A percentile compares a stretch with the other conserved stretches of the same genome.
Evolutionary conservation across 2,113 vertebrate genomes (phyloP).

Genomic region (Columbina picui): DNA sequence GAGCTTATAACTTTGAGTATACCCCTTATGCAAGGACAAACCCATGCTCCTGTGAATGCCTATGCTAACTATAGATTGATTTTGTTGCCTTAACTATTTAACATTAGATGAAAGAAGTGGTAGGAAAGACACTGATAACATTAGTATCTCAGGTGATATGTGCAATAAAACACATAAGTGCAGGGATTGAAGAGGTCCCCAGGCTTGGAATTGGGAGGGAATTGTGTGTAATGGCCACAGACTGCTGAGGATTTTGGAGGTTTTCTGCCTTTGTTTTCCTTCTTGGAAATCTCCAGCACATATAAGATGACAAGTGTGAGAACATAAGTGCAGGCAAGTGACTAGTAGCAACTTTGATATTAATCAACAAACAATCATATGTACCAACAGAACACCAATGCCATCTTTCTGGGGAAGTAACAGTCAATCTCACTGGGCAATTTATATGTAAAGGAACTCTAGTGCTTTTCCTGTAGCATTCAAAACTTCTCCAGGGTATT

Average conservation of each 20-base stretch:
- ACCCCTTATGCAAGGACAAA: not conserved
- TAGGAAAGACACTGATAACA: not conserved
- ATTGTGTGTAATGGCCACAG: not conserved
- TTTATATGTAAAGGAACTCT: not conserved
- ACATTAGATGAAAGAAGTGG: not conserved
- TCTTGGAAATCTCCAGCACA: not conserved
- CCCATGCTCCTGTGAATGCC: not conserved
- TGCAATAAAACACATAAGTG: not conserved
- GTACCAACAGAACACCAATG: not conserved
- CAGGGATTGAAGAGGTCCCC: not conserved
- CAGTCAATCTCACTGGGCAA: not conserved
- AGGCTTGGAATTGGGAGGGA: not conserved
- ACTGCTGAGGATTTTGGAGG: not conserved
- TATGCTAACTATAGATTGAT: not conserved
- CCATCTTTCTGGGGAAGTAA: not conserved
- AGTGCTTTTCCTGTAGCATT: not conserved
- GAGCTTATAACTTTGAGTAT: not conserved
- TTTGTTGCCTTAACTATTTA: not conserved
- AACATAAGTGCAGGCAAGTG: not conserved
- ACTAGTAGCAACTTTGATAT: not conserved
- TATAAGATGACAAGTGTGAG: not conserved
- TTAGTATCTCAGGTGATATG: not conserved
- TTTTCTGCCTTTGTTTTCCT: not conserved
- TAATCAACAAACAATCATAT: not conserved
- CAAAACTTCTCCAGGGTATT: not conserved